Conservation (phyloP, 2,888 invertebrate species). For the Pecten maximus region DNA sequence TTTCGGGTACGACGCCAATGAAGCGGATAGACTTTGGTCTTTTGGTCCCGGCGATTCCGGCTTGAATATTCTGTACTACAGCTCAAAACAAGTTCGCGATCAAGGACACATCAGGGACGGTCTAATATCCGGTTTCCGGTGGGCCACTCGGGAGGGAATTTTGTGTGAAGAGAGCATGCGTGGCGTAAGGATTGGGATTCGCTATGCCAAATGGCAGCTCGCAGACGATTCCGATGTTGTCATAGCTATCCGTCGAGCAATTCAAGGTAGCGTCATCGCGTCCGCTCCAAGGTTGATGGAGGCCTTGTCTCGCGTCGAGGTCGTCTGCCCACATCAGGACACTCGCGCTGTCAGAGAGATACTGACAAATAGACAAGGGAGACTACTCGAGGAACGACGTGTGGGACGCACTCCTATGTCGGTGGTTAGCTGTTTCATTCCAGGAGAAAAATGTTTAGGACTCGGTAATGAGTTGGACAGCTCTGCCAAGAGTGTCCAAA, state of each 20-base stretch:
- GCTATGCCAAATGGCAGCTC: constrained; percentile 5
- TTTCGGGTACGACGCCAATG: neutral
- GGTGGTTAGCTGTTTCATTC: neutral
- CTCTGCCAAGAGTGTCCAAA: neutral
- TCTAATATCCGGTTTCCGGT: neutral
- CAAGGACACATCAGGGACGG: neutral
- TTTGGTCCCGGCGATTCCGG: neutral
- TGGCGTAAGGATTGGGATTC: neutral
- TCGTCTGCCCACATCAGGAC: neutral
- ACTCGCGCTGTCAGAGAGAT: neutral
- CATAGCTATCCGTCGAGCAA: neutral
- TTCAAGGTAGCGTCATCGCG: neutral
- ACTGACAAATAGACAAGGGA: neutral
- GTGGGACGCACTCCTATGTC: neutral
- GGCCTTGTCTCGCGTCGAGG: neutral
- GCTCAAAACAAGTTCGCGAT: neutral
- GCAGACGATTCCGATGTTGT: neutral
- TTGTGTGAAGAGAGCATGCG: neutral
- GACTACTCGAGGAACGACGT: neutral
- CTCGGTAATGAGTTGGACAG: neutral
- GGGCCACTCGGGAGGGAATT: neutral
- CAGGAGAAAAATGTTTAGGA: neutral
- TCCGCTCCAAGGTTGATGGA: neutral
- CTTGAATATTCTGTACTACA: neutral
- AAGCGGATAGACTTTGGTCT: neutral